Evolutionary conservation across 37 sponge, comb jelly and placozoan genomes (phyloP).

Genomic region (Mnemiopsis leidyi): DNA sequence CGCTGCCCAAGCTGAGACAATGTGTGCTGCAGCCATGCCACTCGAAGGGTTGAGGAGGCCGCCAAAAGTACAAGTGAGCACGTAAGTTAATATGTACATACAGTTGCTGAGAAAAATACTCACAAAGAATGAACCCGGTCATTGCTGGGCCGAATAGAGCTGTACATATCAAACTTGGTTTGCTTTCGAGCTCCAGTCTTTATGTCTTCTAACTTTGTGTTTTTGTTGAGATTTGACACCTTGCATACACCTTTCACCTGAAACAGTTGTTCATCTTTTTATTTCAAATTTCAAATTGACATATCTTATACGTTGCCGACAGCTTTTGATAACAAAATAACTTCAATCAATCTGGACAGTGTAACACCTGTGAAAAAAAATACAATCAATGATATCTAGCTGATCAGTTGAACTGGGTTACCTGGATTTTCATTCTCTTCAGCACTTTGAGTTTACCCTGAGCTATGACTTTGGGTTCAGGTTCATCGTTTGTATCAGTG

Average conservation of each 20-base stretch:
- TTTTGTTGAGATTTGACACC: constrained; percentile 50
- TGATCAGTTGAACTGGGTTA: no score
- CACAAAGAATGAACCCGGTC: constrained; percentile 53
- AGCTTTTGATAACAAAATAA: no score
- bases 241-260: constrained; percentile 52
- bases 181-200: constrained; percentile 19
- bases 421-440: constrained; percentile 26
- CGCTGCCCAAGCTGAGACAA: no score
- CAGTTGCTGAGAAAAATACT: no score
- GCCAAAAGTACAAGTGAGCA: no score
- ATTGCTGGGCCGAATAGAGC: constrained; percentile 60
- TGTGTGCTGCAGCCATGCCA: no score
- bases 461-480: constrained; percentile 41
- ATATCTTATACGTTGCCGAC: no score
- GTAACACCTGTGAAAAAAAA: background rate
- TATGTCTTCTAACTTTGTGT: constrained; percentile 32
- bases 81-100: no score
- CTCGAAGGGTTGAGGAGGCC: no score
- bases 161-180: constrained; percentile 52
- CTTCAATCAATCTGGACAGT: background rate
- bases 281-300: no score
- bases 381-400: background rate
- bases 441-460: constrained; percentile 56
- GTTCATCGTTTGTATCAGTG: constrained; percentile 27
- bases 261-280: no score